Percentiles rank a stretch among this genome's conserved stretches.
Evolutionary conservation across 2,113 vertebrate species (phyloP).

Genomic region (Danio rerio): DNA sequence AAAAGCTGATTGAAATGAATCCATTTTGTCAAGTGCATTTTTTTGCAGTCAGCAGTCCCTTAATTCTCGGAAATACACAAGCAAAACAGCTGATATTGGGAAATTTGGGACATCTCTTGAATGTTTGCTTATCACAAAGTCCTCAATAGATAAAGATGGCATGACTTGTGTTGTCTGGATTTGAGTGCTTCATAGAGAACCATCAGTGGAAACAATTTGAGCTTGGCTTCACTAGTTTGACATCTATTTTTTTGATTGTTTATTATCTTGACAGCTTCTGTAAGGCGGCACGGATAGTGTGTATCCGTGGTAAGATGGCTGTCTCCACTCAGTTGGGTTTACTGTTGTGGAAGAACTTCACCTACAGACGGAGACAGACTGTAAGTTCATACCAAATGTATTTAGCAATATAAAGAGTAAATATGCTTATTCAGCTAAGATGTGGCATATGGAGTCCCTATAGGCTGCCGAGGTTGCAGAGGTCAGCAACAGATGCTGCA

Average conservation of each 20-base stretch:
- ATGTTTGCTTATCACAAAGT: conserved; percentile 61
- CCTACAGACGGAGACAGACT: conserved; percentile 91
- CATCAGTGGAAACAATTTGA: not conserved
- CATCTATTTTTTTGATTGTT: conserved; percentile 37
- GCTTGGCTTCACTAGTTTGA: not conserved
- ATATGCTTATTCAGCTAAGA: no score
- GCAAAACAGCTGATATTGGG: not conserved
- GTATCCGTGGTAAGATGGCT: conserved; percentile 81
- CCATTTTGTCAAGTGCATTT: not conserved
- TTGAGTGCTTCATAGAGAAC: not conserved
- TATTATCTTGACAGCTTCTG: conserved; percentile 76
- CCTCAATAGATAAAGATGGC: not conserved
- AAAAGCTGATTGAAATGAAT: not conserved
- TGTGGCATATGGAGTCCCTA: not conserved
- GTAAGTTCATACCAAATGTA: conserved; percentile 76
- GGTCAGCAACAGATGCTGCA: not conserved
- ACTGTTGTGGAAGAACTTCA: conserved; percentile 98
- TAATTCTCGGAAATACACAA: not conserved
- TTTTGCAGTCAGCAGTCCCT: not conserved
- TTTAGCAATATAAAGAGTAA: no score
- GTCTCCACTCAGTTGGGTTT: conserved; percentile 91
- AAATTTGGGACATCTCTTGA: conserved; percentile 14
- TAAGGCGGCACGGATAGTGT: conserved; percentile 73
- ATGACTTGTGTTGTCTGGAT: not conserved
- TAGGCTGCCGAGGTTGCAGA: not conserved